A percentile compares a stretch with the other conserved stretches of the same genome.
phyloP scores from a whole-genome alignment of 2,113 vertebrate species.

The Equus quagga region DNA sequence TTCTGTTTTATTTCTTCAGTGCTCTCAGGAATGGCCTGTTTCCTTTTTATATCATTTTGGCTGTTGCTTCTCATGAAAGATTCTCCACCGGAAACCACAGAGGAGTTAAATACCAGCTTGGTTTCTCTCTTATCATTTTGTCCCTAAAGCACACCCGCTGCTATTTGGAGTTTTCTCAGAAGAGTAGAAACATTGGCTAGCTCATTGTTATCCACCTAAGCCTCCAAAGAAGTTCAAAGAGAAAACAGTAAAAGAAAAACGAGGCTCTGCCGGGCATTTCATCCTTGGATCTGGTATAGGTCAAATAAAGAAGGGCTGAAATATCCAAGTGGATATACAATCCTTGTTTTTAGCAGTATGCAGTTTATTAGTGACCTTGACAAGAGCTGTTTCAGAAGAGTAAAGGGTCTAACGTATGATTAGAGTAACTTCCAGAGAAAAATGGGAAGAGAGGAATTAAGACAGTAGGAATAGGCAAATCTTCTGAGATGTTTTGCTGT shows the following conservation, averaged over 20 bases:
- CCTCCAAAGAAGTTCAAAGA: constrained; percentile 39
- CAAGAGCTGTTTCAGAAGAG: background rate
- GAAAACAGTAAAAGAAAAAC: background rate
- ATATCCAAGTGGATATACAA: background rate
- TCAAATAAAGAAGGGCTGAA: background rate
- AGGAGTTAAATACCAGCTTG: constrained; percentile 50
- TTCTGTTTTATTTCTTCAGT: constrained; percentile 17
- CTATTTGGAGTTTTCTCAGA: constrained; percentile 33
- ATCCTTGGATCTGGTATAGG: background rate
- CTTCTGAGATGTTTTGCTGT: constrained; percentile 3
- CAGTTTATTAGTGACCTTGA: background rate
- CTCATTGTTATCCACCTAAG: background rate
- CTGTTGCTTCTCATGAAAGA: constrained; percentile 47
- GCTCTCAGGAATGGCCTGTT: background rate
- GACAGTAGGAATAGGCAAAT: background rate
- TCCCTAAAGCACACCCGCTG: constrained; percentile 15
- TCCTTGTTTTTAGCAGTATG: background rate
- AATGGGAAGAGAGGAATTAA: background rate
- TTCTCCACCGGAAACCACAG: constrained; percentile 42
- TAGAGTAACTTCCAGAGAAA: constrained; percentile 33
- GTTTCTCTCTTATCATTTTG: constrained; percentile 23
- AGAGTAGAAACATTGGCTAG: background rate
- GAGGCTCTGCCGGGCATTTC: background rate
- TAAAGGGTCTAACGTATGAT: constrained; percentile 9
- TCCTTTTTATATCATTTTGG: constrained; percentile 4